phyloP scores from a whole-genome alignment of 2,113 vertebrate genomes.

The Castor canadensis region DNA sequence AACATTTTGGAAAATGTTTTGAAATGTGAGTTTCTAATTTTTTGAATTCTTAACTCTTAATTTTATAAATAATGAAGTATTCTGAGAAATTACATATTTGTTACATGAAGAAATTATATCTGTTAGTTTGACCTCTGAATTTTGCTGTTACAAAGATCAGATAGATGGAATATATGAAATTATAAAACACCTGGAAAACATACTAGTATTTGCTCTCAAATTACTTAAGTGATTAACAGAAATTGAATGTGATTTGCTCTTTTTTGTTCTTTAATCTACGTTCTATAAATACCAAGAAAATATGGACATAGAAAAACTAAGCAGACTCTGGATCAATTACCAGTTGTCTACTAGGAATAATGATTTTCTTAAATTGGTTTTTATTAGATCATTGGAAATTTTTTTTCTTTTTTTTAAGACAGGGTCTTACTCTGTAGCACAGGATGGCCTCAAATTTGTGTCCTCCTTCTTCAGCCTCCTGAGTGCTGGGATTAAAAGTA shows the following conservation, averaged over 20 bases:
- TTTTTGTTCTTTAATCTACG: too few species aligned
- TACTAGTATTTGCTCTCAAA: neutral
- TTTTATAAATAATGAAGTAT: neutral
- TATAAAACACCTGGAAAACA: too few species aligned
- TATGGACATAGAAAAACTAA: neutral
- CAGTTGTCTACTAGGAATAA: neutral
- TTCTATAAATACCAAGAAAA: constrained; percentile 22
- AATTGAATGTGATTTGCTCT: neutral
- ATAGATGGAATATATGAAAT: neutral
- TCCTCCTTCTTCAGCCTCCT: neutral
- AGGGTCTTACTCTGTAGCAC: too few species aligned
- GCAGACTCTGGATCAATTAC: neutral
- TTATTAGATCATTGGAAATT: neutral
- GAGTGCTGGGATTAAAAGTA: neutral
- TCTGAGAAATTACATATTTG: neutral
- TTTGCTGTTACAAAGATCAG: neutral
- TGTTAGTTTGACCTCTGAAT: neutral
- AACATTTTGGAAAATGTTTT: constrained; percentile 4
- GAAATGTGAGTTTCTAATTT: neutral
- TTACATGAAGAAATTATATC: neutral
- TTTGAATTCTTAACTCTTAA: neutral
- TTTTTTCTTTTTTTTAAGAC: neutral
- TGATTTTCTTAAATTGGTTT: neutral
- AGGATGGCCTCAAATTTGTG: too few species aligned
- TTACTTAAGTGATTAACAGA: neutral